A percentile compares a stretch with the other conserved stretches of the same genome.
phyloP scores from a whole-genome alignment of 2,113 vertebrate species.

The Silurus glanis region DNA sequence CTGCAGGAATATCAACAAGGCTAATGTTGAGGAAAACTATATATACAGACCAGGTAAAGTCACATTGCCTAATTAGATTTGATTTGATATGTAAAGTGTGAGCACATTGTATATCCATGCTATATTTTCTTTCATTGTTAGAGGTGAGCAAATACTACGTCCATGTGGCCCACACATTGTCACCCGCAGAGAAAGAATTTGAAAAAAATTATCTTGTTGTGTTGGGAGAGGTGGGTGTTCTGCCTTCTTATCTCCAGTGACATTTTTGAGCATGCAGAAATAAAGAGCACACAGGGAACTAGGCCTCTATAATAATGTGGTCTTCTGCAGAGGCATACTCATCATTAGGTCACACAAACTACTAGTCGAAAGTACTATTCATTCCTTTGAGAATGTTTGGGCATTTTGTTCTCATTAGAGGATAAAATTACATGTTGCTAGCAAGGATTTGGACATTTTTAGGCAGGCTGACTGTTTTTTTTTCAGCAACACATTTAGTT shows the following conservation, averaged over 20 bases:
- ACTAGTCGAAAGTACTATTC: not conserved
- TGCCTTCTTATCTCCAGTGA: slow-evolving; percentile 12
- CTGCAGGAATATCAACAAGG: slow-evolving; percentile 22
- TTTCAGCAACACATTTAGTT: not conserved
- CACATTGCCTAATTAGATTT: not conserved
- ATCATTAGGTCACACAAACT: slow-evolving; percentile 23
- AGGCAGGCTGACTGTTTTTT: not conserved
- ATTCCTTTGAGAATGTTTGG: not conserved
- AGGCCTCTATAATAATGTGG: slow-evolving; percentile 17
- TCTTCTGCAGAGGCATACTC: slow-evolving; percentile 3
- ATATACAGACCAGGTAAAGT: not conserved
- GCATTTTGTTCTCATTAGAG: not conserved
- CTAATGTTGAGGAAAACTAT: not conserved
- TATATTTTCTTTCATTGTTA: not conserved
- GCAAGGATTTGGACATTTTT: not conserved
- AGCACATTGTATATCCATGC: not conserved
- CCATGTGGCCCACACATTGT: not conserved
- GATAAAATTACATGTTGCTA: not conserved
- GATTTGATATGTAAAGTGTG: not conserved
- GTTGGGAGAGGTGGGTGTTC: slow-evolving; percentile 1
- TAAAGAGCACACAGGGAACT: slow-evolving; percentile 12
- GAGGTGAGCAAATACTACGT: not conserved
- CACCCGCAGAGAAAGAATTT: not conserved
- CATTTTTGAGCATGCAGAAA: slow-evolving; percentile 22
- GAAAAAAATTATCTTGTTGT: not conserved